Evolutionary conservation across 2,113 vertebrate genomes (phyloP).

Genomic region (Girardinichthys multiradiatus): DNA sequence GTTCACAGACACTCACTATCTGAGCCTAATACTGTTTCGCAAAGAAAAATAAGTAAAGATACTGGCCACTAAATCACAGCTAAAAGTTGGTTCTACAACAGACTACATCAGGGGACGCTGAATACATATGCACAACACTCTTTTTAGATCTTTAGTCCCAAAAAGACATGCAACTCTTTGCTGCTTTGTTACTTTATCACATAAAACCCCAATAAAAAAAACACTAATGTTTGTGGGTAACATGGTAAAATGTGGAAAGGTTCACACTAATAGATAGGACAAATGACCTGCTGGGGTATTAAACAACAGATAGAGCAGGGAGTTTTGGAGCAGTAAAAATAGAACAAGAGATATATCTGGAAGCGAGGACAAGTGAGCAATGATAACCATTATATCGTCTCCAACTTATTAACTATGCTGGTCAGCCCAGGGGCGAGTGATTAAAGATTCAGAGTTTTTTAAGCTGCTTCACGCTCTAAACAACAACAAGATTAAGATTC

Average conservation of each 20-base stretch:
- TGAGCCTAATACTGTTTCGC: too few relatives aligned
- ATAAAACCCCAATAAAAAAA: not conserved
- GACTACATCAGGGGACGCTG: too few relatives aligned
- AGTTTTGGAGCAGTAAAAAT: conserved; percentile 64
- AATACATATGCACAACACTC: not conserved
- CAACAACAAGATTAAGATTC: conserved; percentile 78
- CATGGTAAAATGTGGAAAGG: not conserved
- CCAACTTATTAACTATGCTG: conserved; percentile 66
- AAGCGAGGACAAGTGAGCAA: conserved; percentile 64
- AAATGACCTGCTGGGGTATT: conserved; percentile 54
- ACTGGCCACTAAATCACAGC: too few relatives aligned
- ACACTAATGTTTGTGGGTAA: not conserved
- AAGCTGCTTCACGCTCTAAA: conserved; percentile 69
- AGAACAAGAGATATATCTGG: conserved; percentile 69
- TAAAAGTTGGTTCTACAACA: too few relatives aligned
- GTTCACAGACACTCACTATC: too few relatives aligned
- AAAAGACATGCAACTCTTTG: not conserved
- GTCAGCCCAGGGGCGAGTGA: conserved; percentile 71
- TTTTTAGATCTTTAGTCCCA: not conserved
- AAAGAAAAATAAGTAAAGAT: too few relatives aligned
- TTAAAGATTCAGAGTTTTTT: conserved; percentile 76
- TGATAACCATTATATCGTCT: conserved; percentile 60
- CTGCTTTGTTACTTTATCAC: not conserved
- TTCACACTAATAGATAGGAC: conserved; percentile 34
- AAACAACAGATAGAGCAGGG: conserved; percentile 57